Evolutionary conservation across 2,888 invertebrate species (phyloP), one percentile per base, ranked within the genome.

Genomic region (Ormyrus pomaceus): DNA sequence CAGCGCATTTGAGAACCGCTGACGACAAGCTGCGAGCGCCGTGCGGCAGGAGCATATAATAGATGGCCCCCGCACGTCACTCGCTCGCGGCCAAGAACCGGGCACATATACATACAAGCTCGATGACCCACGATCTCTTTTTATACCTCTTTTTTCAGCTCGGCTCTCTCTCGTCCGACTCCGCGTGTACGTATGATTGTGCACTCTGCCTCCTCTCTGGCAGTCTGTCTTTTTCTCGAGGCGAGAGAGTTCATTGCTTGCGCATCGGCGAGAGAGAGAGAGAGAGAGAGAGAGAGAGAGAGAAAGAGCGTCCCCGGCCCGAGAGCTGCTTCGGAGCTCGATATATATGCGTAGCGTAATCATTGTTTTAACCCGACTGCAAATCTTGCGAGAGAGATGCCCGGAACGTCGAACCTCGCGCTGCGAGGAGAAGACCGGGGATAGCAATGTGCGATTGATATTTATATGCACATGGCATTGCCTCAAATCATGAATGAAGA

Each of bases 111-210:
- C 59, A 46, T 45, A 9, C 51, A 70, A 74, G 81, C 81, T 73
- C 81, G 81, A 81, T 81, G 81, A 81, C 77, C 81, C 81, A 55
- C 48, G 69, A 56, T 66, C 74, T 65, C 74, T 77, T 81, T 81
- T 77, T 81, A 75, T 77, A 77, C 61, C 34, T 34, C 34, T 34
- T 34, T 77, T 70, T 81, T 77, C 46, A 34, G 66, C 79, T 79
- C 51, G 2, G 19, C 19, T 19, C 19, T 1, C 65, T 0, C 46
- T 50, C 45, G 51, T 68, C 46, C 46, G 48, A 58, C 58, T 34
- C 34, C 34, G 46, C 9, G 58, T 48, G 46, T 58, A 46, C 4
- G n/a, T 34, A 34, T 8, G 51, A 34, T 34, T 45, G 9, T 51
- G 58, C 50, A 19, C 9, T 19, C 46, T 4, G 6, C 7, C 10